phyloP scores from a whole-genome alignment of 2,113 vertebrate species.

The Polyodon spathula region DNA sequence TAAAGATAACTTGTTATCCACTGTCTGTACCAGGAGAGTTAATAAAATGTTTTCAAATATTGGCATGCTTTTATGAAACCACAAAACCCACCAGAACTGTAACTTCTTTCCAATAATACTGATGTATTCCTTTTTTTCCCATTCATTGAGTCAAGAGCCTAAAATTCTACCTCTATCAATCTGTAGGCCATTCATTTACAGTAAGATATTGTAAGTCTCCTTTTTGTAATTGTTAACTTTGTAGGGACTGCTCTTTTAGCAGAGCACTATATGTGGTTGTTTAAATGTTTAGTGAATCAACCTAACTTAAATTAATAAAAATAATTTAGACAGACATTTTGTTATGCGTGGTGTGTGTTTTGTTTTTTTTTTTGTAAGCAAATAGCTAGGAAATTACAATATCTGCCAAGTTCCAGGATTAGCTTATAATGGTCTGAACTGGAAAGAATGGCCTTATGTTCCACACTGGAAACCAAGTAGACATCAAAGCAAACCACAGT shows the following conservation, averaged over 20 bases:
- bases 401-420: too few species aligned
- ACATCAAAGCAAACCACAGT: too few species aligned
- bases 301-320: conserved; percentile 78
- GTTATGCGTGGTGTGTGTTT: too few species aligned
- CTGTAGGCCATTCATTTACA: conserved; percentile 49
- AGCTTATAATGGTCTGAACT: too few species aligned
- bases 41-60: too few species aligned
- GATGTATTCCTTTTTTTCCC: conserved; percentile 31
- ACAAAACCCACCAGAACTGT: conserved; percentile 28
- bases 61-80: too few species aligned
- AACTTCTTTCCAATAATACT: conserved; percentile 53
- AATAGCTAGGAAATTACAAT: too few species aligned
- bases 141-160: conserved; percentile 56
- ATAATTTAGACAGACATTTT: conserved; percentile 48
- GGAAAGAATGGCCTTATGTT: too few species aligned
- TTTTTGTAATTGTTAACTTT: conserved; percentile 43
- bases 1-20: too few species aligned
- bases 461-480: too few species aligned
- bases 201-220: conserved; percentile 45
- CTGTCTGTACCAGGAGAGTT: too few species aligned
- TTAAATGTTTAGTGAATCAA: conserved; percentile 62
- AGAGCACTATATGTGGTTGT: conserved; percentile 52
- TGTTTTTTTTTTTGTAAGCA: too few species aligned
- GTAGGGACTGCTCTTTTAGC: conserved; percentile 47
- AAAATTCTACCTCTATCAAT: conserved; percentile 65